phyloP scores from a whole-genome alignment of 1,140 invertebrate genomes.

The Diachasmimorpha longicaudata region DNA sequence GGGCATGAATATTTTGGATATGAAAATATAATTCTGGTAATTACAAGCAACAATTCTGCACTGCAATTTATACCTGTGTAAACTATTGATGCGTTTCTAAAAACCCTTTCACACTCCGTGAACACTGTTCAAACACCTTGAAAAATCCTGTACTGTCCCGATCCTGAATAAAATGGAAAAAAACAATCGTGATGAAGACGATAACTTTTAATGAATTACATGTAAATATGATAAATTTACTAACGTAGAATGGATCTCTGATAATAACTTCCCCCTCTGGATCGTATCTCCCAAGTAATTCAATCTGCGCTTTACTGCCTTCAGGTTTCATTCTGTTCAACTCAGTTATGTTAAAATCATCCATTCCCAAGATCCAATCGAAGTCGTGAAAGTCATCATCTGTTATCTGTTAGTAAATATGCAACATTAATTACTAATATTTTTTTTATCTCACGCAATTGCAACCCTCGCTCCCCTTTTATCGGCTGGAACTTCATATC shows the following conservation, averaged over 20 bases:
- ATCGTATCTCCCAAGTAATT: slow-evolving; percentile 83
- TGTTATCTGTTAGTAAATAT: slow-evolving; percentile 62
- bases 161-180: slow-evolving; percentile 61
- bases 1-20: no score
- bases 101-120: slow-evolving; percentile 72
- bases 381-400: slow-evolving; percentile 77
- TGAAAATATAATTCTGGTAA: no score
- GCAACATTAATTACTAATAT: slow-evolving; percentile 46
- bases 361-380: slow-evolving; percentile 92
- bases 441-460: no score
- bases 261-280: slow-evolving; percentile 80
- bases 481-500: no score
- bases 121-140: slow-evolving; percentile 75
- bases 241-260: slow-evolving; percentile 88
- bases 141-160: slow-evolving; percentile 70
- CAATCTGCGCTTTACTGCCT: slow-evolving; percentile 72
- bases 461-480: no score
- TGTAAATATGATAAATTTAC: slow-evolving; percentile 34
- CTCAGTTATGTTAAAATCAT: slow-evolving; percentile 79
- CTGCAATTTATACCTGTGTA: not conserved
- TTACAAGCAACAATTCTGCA: no score
- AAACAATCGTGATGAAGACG: not conserved
- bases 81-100: slow-evolving; percentile 57
- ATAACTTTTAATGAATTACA: slow-evolving; percentile 7
- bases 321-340: slow-evolving; percentile 69